Conservation (phyloP, 2,888 invertebrate species). For the Clivina fossor region DNA sequence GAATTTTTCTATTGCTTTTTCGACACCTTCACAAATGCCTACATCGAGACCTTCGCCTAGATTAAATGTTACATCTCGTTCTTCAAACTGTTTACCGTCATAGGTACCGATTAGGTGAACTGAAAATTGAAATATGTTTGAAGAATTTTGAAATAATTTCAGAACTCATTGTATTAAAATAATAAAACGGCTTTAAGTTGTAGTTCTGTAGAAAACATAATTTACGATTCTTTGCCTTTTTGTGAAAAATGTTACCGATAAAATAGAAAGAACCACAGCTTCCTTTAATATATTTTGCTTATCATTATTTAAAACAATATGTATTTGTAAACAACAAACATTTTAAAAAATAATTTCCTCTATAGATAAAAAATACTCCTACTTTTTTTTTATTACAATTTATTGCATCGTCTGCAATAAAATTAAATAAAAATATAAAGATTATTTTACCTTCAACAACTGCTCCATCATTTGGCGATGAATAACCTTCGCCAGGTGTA, state of each 20-base stretch:
- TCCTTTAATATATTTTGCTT: too few species aligned
- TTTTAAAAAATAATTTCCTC: too few species aligned
- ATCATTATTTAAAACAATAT: too few species aligned
- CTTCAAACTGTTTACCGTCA: constrained; percentile 72
- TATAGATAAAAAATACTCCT: too few species aligned
- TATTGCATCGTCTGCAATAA: too few species aligned
- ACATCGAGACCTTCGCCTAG: constrained; percentile 83
- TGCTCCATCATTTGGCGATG: constrained; percentile 79
- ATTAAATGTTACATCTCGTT: constrained; percentile 76
- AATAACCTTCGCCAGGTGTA: constrained; percentile 68
- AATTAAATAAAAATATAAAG: constrained; percentile 6
- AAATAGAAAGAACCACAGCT: too few species aligned
- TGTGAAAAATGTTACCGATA: too few species aligned
- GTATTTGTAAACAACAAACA: too few species aligned
- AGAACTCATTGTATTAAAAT: too few species aligned
- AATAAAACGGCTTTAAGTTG: too few species aligned
- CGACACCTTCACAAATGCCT: constrained; percentile 79
- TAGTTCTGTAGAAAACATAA: background rate
- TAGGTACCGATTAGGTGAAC: constrained; percentile 73
- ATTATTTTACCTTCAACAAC: constrained; percentile 71
- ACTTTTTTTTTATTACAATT: too few species aligned
- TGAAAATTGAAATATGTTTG: constrained; percentile 51
- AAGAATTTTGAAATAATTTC: constrained; percentile 41
- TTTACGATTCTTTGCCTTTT: too few species aligned
- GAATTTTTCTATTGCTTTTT: constrained; percentile 79